Base-by-base conservation (phyloP, 2,113 vertebrate genomes). In the Origma solitaria region DNA sequence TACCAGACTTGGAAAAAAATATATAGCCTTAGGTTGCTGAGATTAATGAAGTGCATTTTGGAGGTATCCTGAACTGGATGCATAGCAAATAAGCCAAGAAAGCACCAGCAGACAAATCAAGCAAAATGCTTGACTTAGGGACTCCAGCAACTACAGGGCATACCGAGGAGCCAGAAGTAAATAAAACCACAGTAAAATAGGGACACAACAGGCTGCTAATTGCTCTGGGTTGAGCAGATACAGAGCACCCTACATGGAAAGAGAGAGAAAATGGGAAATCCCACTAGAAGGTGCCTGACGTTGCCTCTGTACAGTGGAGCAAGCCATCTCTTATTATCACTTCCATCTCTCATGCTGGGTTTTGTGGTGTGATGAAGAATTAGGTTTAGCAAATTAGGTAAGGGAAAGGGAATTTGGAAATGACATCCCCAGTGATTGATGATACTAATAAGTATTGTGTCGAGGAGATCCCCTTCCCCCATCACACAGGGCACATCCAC, bases 301-400 rank as follows among this genome's bases (percentile, higher is more conserved):
- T 44, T 90, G 53, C 65, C 50, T 66, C 83, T 45, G 79, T 90
- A 97, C 84, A 97, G 90, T 37, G 90, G 82, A 96, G 82, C 87
- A 90, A 97, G 95, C 95, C 97, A 88, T 70, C 82, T 90, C 96
- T 96, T 94, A 94, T 97, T 96, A 97, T 69, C 87, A 53, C 88
- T 83, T 95, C 93, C 96, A 96, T 97, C 95, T 96, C 95, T 97
- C 97, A 96, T 49, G 81, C 91, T 82, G 84, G 86, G 86, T 91
- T 96, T 86, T 83, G 94, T 54, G 92, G 90, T 91, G 85, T 96
- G 95, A 97, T 96, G 83, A 97, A 97, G 95, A 97, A 98, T 98
- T 95, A 97, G 86, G 95, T 97, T 96, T 89, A 96, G 97, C 93
- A 97, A 97, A 97, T 96, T 96, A 97, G 95, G 96, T 93, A 94